These are phyloP conservation scores for Megalonaias nervosa DNA, from an alignment of 1,140 invertebrate genomes.

Conservation along the genomic window DNA sequence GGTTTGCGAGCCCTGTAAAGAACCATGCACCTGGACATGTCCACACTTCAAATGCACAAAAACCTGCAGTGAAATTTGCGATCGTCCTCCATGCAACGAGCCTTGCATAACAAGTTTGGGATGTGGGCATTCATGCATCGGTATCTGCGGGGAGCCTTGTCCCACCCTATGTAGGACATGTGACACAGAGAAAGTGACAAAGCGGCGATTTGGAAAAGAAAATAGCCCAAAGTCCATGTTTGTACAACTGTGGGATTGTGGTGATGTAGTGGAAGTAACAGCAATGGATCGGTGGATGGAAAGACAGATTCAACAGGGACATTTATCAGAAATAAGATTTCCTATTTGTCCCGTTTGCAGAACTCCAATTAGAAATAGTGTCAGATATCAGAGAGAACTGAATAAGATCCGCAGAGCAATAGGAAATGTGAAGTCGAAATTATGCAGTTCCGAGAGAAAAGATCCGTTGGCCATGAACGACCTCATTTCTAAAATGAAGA, in stretches of 20 bases:
- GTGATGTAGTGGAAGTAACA: constrained; percentile 38
- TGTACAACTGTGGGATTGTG: no score
- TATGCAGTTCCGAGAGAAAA: no score
- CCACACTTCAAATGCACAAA: constrained; percentile 74
- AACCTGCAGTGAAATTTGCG: constrained; percentile 76
- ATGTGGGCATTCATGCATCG: constrained; percentile 78
- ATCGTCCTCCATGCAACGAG: constrained; percentile 71
- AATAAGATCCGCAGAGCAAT: no score
- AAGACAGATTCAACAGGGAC: constrained; percentile 60
- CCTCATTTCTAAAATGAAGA: no score
- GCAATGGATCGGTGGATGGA: constrained; percentile 71
- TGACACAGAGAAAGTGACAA: constrained; percentile 68
- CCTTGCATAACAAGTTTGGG: constrained; percentile 27
- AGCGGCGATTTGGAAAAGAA: no score
- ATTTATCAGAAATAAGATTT: constrained; percentile 70
- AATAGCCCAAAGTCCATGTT: no score
- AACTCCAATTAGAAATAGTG: constrained; percentile 76
- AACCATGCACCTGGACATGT: constrained; percentile 70
- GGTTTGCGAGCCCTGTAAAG: constrained; percentile 76
- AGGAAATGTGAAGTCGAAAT: no score
- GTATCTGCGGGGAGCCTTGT: constrained; percentile 77
- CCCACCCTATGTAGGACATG: constrained; percentile 52
- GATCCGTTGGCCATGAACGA: no score
- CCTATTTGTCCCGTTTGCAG: constrained; percentile 79
- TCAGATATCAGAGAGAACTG: constrained; percentile 70